Evolutionary conservation across 1,140 invertebrate genomes (phyloP), one percentile per base, ranked within the genome.

Genomic region (Trichoplusia ni): DNA sequence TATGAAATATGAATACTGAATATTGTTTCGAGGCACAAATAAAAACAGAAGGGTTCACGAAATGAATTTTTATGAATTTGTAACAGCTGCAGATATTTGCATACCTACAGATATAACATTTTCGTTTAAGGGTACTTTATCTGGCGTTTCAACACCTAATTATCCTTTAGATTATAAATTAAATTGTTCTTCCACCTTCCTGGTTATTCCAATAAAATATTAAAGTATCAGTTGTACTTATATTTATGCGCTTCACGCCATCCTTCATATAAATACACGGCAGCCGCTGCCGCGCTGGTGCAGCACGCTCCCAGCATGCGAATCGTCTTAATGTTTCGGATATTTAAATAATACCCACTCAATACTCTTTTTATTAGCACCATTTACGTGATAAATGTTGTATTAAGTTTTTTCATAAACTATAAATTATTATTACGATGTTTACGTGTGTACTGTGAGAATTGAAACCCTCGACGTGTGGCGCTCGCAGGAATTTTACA

Each of bases 311-410:
- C 1, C n/a, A 7, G 44, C 38, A 47, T 61, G 60, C 64, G 47
- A 64, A 66, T 59, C 13, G 23, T 46, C 37, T 31, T 56, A 53
- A 38, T 54, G 33, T 66, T 64, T 53, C n/a, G 27, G 14, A 29
- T 40, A 40, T 27, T 62, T 53, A 38, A 19, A 63, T 38, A 23
- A 42, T 53, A n/a, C 19, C 6, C n/a, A 13, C 44, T 42, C 14
- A 18, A 40, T 51, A 38, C 5, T 9, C 29, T 68, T 53, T 67
- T 63, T 63, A 58, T 40, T 40, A 56, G 58, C 40, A 47, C 40
- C 54, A 38, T 64, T 64, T 47, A 62, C 21, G 33, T 33, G 8
- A 40, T 23, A 13, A 29, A 40, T 51, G 44, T 21, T 16, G 14
- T 23, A 46, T 8, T 33, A 19, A 7, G n/a, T 21, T 2, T n/a